Conservation (phyloP, 2,888 invertebrate genomes). For the Diplazon laetatorius region DNA sequence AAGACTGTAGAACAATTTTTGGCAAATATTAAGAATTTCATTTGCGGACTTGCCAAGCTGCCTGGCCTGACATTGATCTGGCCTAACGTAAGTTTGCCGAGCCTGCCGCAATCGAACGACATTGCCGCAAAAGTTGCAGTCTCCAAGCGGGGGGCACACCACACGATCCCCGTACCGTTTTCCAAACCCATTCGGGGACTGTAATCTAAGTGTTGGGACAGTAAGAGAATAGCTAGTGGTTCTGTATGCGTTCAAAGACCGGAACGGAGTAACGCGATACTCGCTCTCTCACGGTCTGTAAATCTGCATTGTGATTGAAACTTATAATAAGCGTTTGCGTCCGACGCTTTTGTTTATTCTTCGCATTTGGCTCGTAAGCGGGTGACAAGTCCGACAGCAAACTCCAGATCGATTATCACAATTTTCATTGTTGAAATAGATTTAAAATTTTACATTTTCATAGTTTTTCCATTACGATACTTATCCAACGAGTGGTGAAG, state of each 20-base stretch:
- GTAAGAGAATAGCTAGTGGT: slow-evolving; percentile 73
- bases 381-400: slow-evolving; percentile 21
- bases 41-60: slow-evolving; percentile 70
- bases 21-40: slow-evolving; percentile 71
- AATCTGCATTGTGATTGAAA: slow-evolving; percentile 77
- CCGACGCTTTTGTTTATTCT: slow-evolving; percentile 71
- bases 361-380: slow-evolving; percentile 73
- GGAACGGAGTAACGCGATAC: slow-evolving; percentile 78
- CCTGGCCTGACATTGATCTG: slow-evolving; percentile 72
- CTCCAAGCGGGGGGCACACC: slow-evolving; percentile 46
- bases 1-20: slow-evolving; percentile 67
- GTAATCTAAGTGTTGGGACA: slow-evolving; percentile 69
- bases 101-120: slow-evolving; percentile 24
- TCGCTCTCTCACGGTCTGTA: slow-evolving; percentile 75
- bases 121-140: slow-evolving; percentile 5
- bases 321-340: slow-evolving; percentile 78
- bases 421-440: neutral
- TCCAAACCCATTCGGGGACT: slow-evolving; percentile 58
- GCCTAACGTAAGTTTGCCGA: slow-evolving; percentile 75
- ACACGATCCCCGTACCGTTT: slow-evolving; percentile 69
- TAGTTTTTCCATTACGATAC: neutral
- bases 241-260: slow-evolving; percentile 76
- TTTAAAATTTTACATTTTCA: neutral
- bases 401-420: slow-evolving; percentile 18
- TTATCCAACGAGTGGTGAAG: neutral